These are phyloP conservation scores for Colletes latitarsis DNA, from an alignment of 1,140 invertebrate species.

Conservation along the genomic window DNA sequence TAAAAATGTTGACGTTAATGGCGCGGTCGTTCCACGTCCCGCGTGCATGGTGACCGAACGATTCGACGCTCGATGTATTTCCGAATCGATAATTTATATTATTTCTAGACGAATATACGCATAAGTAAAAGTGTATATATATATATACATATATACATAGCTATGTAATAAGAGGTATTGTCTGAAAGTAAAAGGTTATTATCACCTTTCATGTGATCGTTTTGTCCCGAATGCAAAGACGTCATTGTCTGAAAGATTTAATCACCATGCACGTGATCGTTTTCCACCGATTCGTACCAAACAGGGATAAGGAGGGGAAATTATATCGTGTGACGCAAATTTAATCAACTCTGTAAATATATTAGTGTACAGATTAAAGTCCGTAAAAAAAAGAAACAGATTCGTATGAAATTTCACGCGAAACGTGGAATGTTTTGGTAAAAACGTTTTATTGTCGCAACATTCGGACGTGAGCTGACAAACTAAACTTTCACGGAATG, in stretches of 20 bases:
- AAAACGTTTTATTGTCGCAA: neutral
- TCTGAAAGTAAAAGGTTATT: constrained; percentile 7
- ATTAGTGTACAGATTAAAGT: constrained; percentile 2
- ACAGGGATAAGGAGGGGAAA: neutral
- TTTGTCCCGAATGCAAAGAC: neutral
- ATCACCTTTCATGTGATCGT: neutral
- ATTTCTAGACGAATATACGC: neutral
- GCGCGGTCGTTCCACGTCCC: neutral
- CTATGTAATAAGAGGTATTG: neutral
- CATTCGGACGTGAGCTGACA: too few relatives aligned
- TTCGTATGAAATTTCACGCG: neutral
- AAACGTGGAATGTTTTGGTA: neutral
- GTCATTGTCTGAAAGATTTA: neutral
- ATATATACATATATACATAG: neutral
- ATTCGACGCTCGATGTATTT: neutral
- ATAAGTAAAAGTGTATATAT: neutral
- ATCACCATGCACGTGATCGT: neutral
- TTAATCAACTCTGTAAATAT: neutral
- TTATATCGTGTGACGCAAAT: neutral
- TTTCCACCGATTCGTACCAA: neutral
- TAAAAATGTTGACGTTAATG: neutral
- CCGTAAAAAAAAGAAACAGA: neutral
- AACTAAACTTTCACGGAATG: too few relatives aligned
- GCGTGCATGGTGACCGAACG: too few relatives aligned
- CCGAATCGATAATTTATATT: neutral